A percentile compares a stretch with the other conserved stretches of the same genome.
phyloP scores from a whole-genome alignment of 2,888 invertebrate species.

The Lithophane ornitopus region DNA sequence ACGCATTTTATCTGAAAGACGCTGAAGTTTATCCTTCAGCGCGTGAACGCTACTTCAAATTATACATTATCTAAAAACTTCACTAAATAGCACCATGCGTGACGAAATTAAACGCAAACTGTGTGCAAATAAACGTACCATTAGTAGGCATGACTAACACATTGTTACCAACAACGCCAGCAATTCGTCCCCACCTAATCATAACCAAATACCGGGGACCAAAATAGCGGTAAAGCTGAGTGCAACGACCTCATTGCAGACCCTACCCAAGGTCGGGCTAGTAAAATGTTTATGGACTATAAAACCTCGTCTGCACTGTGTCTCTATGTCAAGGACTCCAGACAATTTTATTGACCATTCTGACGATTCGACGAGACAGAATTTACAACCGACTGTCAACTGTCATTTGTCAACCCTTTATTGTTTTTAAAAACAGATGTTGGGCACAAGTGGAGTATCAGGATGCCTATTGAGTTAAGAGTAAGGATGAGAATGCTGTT shows the following conservation, averaged over 20 bases:
- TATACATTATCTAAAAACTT: slow-evolving; percentile 4
- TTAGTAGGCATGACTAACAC: slow-evolving; percentile 35
- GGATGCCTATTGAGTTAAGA: slow-evolving; percentile 31
- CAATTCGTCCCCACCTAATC: slow-evolving; percentile 64
- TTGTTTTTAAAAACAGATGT: slow-evolving; percentile 73
- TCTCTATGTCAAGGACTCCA: slow-evolving; percentile 90
- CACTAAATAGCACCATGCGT: neutral
- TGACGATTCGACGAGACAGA: slow-evolving; percentile 77
- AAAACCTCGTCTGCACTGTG: slow-evolving; percentile 88
- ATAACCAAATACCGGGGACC: slow-evolving; percentile 72
- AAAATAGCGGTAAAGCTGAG: slow-evolving; percentile 82
- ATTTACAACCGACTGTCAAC: slow-evolving; percentile 77
- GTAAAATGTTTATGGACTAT: slow-evolving; percentile 91
- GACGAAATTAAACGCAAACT: slow-evolving; percentile 17
- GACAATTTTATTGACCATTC: slow-evolving; percentile 87
- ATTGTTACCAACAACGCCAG: slow-evolving; percentile 36
- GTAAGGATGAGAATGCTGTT: slow-evolving; percentile 28
- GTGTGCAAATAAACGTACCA: slow-evolving; percentile 28
- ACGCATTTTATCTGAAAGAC: slow-evolving; percentile 10
- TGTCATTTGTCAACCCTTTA: slow-evolving; percentile 76
- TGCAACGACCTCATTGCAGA: slow-evolving; percentile 90
- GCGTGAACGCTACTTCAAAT: neutral
- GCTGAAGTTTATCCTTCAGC: neutral
- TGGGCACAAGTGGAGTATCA: slow-evolving; percentile 36
- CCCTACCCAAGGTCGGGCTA: slow-evolving; percentile 89